These are phyloP conservation scores for Cryptomyrus ogoouensis DNA, from an alignment of 2,113 vertebrate genomes.

Conservation along the genomic window DNA sequence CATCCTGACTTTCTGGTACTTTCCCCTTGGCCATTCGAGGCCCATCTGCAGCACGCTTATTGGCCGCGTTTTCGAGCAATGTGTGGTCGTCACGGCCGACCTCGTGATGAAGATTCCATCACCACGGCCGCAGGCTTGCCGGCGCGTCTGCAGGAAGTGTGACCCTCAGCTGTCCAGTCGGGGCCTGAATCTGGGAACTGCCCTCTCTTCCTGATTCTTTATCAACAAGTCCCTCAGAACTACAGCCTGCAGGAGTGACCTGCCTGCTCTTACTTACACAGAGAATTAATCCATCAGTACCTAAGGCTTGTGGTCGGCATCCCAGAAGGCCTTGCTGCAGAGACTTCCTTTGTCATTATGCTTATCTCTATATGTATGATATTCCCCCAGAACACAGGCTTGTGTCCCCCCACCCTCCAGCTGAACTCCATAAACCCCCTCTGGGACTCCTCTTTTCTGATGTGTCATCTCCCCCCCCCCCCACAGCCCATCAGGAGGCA, in stretches of 20 bases:
- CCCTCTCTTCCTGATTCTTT: neutral
- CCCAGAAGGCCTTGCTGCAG: neutral
- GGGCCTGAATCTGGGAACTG: neutral
- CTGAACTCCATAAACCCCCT: neutral
- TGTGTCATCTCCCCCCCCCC: neutral
- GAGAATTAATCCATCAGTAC: neutral
- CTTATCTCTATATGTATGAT: neutral
- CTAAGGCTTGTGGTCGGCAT: neutral
- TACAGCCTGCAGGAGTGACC: neutral
- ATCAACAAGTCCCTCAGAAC: neutral
- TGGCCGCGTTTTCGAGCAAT: neutral
- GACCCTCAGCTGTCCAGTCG: neutral
- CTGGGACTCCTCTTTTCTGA: neutral
- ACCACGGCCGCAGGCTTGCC: too few relatives aligned
- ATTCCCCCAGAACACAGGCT: neutral
- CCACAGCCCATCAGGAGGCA: slow-evolving; percentile 77
- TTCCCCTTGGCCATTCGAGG: neutral
- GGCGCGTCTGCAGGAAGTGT: neutral
- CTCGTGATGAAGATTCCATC: too few relatives aligned
- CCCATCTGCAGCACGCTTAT: neutral
- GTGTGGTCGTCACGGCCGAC: too few relatives aligned
- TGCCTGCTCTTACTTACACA: neutral
- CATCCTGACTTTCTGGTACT: too few relatives aligned
- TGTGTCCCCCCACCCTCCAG: too few relatives aligned
- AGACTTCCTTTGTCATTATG: neutral